These are phyloP conservation scores for Ibycter americanus DNA, from an alignment of 2,797 vertebrate species.

Conservation along the genomic window DNA sequence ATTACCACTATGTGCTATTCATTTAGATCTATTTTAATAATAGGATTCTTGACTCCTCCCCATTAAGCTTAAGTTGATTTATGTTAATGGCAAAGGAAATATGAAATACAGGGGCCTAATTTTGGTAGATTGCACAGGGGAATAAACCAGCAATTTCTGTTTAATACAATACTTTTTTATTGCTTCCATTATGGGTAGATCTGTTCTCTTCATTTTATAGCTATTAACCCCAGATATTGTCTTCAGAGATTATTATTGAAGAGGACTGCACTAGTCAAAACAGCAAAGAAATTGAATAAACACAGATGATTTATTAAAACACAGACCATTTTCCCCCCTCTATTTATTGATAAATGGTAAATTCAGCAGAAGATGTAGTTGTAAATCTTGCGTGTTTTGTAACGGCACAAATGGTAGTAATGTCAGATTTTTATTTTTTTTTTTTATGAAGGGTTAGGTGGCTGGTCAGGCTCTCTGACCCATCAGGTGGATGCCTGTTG, in stretches of 20 bases:
- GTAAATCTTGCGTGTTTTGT: not conserved
- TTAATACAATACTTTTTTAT: not conserved
- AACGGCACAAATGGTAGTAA: not conserved
- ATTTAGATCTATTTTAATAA: constrained; percentile 67
- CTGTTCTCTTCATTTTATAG: constrained; percentile 11
- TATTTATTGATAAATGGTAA: not conserved
- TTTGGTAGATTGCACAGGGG: not conserved
- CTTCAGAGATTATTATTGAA: constrained; percentile 4
- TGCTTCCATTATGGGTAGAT: not conserved
- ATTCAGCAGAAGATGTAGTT: not conserved
- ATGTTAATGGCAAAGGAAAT: constrained; percentile 36
- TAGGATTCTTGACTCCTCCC: constrained; percentile 59
- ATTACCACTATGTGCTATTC: constrained; percentile 44
- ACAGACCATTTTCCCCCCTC: not conserved
- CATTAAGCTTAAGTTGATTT: constrained; percentile 43
- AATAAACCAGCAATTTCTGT: not conserved
- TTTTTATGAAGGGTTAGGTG: not conserved
- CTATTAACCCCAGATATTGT: not conserved
- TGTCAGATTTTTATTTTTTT: fast-evolving
- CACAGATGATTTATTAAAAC: not conserved
- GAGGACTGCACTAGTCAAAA: not conserved
- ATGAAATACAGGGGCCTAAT: not conserved
- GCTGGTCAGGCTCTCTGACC: not conserved
- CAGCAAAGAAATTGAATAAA: not conserved
- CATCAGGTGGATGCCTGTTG: no score